Evolutionary conservation across 1,140 invertebrate species (phyloP), one percentile per base, ranked within the genome.

Genomic region (Papilio polyxenes): DNA sequence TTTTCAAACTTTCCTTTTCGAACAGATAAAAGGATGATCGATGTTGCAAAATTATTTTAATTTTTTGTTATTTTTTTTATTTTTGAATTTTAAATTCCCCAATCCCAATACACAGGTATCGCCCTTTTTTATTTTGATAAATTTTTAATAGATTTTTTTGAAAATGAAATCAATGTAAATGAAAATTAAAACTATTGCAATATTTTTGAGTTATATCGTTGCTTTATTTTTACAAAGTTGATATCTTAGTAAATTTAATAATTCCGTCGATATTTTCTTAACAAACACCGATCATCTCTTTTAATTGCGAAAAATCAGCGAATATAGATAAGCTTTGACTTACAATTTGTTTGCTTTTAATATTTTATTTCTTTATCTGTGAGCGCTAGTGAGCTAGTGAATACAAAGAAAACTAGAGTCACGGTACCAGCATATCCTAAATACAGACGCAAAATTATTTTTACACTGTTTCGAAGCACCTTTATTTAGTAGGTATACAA

Each of bases 401-500:
- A 79, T 23, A 79, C 23, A 77, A 79, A 62, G 31, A 31, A 62
- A 72, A 82, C 80, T 81, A 62, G 85, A 89, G 90, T 93, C 90
- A 90, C 90, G 90, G 92, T 91, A 89, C 88, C 83, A 88, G 85
- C 88, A 89, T 90, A 89, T 89, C 87, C 82, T 83, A 82, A 82
- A 84, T 85, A 83, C 86, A 88, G 84, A 88, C 84, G 87, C 87
- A 89, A 90, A 91, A 85, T 89, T 92, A 92, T 93, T 94, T 93
- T 92, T 93, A 89, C 91, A 92, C 90, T 85, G 87, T 90, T 87
- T 91, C 87, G 88, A 88, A 85, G 93, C 92, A 94, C 92, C 84
- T 85, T 77, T 91, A 88, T 89, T 90, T 87, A 89, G 87, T 91
- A 89, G 87, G 85, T 92, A 91, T 92, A 90, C 87, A 92, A 92